Evolutionary conservation across 2,113 vertebrate genomes (phyloP).

Genomic region (Gnathonemus longibarbis): DNA sequence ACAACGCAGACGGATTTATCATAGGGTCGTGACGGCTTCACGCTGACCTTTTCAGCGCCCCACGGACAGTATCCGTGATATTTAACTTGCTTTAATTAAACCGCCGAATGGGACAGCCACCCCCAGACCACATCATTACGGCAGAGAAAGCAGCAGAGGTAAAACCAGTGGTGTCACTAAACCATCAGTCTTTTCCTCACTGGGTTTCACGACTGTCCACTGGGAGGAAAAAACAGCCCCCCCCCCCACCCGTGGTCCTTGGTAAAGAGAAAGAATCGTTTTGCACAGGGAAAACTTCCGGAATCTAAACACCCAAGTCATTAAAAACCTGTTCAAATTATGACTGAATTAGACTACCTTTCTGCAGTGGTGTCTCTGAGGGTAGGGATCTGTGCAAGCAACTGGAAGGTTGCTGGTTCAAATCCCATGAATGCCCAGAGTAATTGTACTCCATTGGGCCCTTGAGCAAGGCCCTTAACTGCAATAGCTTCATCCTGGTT

Average conservation of each 20-base stretch:
- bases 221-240: not conserved
- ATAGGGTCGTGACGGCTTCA: constrained; percentile 45
- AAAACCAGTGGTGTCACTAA: not conserved
- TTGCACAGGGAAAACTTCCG: not conserved
- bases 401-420: no score
- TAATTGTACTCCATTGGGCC: no score
- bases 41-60: not conserved
- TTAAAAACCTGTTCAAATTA: not conserved
- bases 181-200: not conserved
- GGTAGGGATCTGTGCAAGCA: no score
- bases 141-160: not conserved
- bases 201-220: not conserved
- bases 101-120: not conserved
- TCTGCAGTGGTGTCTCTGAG: no score
- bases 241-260: no score
- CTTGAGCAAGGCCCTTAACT: no score
- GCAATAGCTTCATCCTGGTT: no score
- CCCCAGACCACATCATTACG: not conserved
- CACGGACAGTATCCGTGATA: not conserved
- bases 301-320: not conserved
- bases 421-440: no score
- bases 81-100: constrained; percentile 21
- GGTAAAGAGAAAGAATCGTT: not conserved
- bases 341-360: not conserved
- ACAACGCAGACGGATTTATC: constrained; percentile 50